Base-by-base conservation (phyloP, 2,113 vertebrate genomes). In the Murina feae region DNA sequence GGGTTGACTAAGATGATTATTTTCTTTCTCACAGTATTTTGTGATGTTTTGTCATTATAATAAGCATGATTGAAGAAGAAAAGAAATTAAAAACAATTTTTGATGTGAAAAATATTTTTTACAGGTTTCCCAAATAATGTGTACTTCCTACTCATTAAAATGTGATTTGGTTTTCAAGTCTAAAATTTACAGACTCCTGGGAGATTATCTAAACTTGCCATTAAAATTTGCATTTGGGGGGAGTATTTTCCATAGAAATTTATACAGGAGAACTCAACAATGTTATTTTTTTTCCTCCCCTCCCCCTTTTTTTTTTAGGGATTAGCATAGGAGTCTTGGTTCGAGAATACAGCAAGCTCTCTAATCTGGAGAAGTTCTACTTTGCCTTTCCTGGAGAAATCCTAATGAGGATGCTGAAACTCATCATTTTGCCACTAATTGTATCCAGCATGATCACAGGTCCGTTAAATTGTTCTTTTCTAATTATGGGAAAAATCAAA, bases 371-470 rank as follows among this genome's bases (percentile, higher is more conserved):
- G 88, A 99, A 99, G 96, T 98, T 99, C 97, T 99, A 99, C 95
- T 99, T 99, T 76, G 98, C 99, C 71, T 99, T 99, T 97, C 99
- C 99, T 0, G 99, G 99, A 93, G 99, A 99, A 95, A 95, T 99
- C 95, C 98, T 99, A 49, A 99, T 99, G 99, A 98, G 99, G 91
- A 99, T 99, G 99, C 98, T 99, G 66, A 99, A 99, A 95, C 98
- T 99, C 74, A 98, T 99, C 97, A 99, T 99, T 98, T 98, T 99
- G 42, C 99, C 99, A 0, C 98, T 99, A 97, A 99, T 99, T 97
- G 98, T 99, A 96, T 99, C 99, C 91, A 99, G 99, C 98, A 99
- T 99, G 99, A 99, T 99, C 95, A 99, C 99, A 99, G 99, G 99
- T 99, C 98, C 69, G 17, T 86, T 84, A 79, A 39, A 14, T 66